Evolutionary conservation across 1,140 invertebrate species (phyloP), one percentile per base, ranked within the genome.

Genomic region (Philaenus spumarius): DNA sequence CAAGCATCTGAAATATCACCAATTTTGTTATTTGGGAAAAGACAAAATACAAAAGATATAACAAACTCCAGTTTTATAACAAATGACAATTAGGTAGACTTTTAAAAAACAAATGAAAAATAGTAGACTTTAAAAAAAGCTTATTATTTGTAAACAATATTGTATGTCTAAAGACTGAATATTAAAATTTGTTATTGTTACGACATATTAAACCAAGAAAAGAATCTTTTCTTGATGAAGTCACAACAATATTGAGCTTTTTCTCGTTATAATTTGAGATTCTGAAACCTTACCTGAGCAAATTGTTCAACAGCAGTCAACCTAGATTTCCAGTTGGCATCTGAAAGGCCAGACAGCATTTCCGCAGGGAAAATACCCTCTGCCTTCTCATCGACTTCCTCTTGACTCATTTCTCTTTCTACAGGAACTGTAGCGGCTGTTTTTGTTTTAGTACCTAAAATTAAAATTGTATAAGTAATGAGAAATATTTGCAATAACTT

Each of bases 301-400:
- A 93, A 78, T 61, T 83, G 82, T 66, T 94, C 90, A 20, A 87
- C 84, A 11, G 89, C 82, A 34, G 79, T 73, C n/a, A 95, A 73
- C 47, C 93, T 80, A 37, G 75, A 86, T 75, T 95, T 95, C 92
- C 92, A 95, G 70, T 93, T 93, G 52, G 79, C 68, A 72, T 91
- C 90, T 1, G 75, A 73, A 5, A 95, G 72, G 52, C 86, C 87
- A 64, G 71, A 71, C n/a, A 90, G 66, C 22, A 83, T 70, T 34
- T 87, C 83, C 2, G 73, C 68, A 7, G 82, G 70, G 3, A 92
- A 70, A 1, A 87, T 67, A 55, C 81, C 80, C 23, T 75, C 71
- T 5, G 83, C 83, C 68, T 85, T 82, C 61, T 83, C 82, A 58
- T 85, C 81, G 1, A 87, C 82, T 62, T 87, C 87, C 61, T 91